Base-by-base conservation (phyloP, 2,797 vertebrate species). In the Spinus pinus region DNA sequence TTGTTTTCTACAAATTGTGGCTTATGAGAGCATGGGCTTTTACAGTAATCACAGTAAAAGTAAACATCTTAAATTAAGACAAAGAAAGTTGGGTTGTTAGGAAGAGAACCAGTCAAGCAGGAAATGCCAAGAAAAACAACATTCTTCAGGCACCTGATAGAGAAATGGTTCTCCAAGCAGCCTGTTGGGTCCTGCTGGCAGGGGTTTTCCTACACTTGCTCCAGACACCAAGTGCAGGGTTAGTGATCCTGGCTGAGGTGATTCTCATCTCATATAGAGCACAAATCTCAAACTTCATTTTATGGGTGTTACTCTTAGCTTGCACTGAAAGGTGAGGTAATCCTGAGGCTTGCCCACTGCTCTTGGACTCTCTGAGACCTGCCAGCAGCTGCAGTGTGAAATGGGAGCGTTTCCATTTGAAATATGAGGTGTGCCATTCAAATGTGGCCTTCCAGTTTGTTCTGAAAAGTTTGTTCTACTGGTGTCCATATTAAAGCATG, bases 121-220 rank as follows among this genome's bases (percentile, higher is more conserved):
- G 96, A 96, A 97, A 91, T 88, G 86, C 74, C 84, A 93, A 96
- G 57, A 31, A 58, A 95, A 95, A 71, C 86, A 92, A 62, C 86
- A 62, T 88, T 95, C 81, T 92, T 96, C 49, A 53, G 79, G 87
- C 2, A 8, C 42, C 71, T 69, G 89, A 95, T 92, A 92, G 53
- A 81, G 86, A 88, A 69, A 75, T 46, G 51, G 66, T 54, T 92
- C 30, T 79, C 12, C 50, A 64, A 49, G 82, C 65, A 78, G 79
- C 82, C 85, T 86, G 72, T 91, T 81, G 54, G 44, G 51, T 79
- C 70, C 66, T 96, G 87, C 75, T 90, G 79, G 18, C 46, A 83
- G 53, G 31, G 61, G 17, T 44, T 91, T 81, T 62, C 61, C 33
- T 85, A 1, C 4, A 0, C 47, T 90, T 2, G 1, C 33, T 87